phyloP scores from a whole-genome alignment of 2,113 vertebrate species.

The Lucifuga dentata region DNA sequence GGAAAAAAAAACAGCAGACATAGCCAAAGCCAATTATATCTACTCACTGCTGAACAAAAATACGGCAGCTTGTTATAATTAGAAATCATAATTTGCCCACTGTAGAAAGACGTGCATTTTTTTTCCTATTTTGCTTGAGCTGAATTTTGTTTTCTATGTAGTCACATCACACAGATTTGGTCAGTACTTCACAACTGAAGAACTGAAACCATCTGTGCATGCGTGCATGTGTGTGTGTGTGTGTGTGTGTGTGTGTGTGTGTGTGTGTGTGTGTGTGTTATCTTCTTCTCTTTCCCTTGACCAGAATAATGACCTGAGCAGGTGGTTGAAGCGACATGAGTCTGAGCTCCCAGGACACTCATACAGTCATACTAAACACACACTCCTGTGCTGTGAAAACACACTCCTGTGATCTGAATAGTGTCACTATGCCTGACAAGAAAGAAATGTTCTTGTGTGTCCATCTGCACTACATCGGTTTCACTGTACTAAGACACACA shows the following conservation, averaged over 20 bases:
- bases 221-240: not conserved
- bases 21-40: conserved; percentile 52
- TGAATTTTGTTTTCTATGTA: not conserved
- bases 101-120: not conserved
- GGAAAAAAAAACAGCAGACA: too few relatives aligned
- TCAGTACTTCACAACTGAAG: too few relatives aligned
- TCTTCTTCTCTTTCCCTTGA: conserved; percentile 37
- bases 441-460: conserved; percentile 40
- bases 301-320: conserved; percentile 61
- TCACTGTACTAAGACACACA: not conserved
- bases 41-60: conserved; percentile 22
- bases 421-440: conserved; percentile 8
- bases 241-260: conserved; percentile 9
- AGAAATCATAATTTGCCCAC: conserved; percentile 24
- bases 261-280: conserved; percentile 10
- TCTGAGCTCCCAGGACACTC: conserved; percentile 42
- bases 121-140: not conserved
- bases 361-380: conserved; percentile 56
- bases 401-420: conserved; percentile 49
- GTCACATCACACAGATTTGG: conserved; percentile 1
- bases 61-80: conserved; percentile 16
- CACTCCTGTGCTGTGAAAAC: conserved; percentile 47
- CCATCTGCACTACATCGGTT: not conserved
- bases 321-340: conserved; percentile 69
- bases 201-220: not conserved